phyloP scores from a whole-genome alignment of 2,113 vertebrate species.

The Furnarius figulus region DNA sequence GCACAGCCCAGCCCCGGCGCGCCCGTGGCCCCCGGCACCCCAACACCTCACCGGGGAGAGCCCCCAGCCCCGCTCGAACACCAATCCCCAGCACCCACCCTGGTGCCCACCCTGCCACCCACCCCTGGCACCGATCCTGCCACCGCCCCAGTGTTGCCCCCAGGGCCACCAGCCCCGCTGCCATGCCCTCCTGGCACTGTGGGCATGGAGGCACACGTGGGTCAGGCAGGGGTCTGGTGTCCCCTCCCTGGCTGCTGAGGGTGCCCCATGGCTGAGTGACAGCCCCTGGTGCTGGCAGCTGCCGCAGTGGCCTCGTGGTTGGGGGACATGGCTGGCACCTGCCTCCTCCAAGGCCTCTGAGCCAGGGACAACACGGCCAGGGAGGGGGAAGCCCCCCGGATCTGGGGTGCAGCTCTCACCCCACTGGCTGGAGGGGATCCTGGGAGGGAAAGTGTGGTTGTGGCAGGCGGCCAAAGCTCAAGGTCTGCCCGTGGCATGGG shows the following conservation, averaged over 20 bases:
- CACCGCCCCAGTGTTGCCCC: fast-evolving
- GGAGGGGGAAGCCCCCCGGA: background rate
- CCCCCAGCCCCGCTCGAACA: background rate
- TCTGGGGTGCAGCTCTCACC: background rate
- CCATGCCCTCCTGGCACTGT: background rate
- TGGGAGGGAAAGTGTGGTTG: fast-evolving
- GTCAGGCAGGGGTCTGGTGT: background rate
- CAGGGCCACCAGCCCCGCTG: background rate
- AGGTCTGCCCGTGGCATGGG: background rate
- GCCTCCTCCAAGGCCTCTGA: background rate
- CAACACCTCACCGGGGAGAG: background rate
- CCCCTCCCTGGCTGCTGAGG: background rate
- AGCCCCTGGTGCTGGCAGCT: conserved; percentile 47
- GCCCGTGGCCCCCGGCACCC: conserved; percentile 5
- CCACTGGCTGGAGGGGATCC: background rate
- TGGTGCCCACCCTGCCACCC: background rate
- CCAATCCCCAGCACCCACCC: background rate
- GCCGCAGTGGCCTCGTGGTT: background rate
- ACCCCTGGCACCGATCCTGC: background rate
- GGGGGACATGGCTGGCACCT: background rate
- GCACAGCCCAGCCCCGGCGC: conserved; percentile 39
- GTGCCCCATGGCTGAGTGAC: background rate
- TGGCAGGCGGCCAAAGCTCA: background rate
- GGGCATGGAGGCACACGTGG: background rate
- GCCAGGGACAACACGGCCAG: background rate